Conservation (phyloP, 2,888 invertebrate species). For the Chymomyza procnemis region DNA sequence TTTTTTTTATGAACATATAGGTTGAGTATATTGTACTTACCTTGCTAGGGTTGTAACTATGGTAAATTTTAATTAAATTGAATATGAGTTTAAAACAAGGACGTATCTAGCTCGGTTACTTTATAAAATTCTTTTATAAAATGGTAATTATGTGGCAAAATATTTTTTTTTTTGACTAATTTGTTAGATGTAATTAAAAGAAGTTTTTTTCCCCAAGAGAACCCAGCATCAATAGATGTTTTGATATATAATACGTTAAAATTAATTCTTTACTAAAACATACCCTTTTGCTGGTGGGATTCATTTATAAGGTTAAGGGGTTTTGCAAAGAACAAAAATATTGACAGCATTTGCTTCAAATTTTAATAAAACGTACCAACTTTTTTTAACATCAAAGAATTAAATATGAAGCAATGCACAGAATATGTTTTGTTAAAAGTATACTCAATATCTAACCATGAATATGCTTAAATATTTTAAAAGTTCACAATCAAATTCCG, state of each 20-base stretch:
- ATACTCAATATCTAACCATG: no score
- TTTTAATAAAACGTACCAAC: no score
- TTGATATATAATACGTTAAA: not conserved
- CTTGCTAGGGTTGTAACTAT: conserved; percentile 42
- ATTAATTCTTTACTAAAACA: no score
- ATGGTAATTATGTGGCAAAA: not conserved
- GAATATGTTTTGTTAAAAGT: no score
- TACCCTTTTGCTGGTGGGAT: no score
- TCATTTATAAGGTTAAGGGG: no score
- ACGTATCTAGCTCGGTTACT: not conserved
- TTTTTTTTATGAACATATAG: conserved; percentile 13
- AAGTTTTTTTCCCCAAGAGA: not conserved
- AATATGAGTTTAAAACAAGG: conserved; percentile 7
- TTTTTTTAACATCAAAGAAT: no score
- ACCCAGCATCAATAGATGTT: not conserved
- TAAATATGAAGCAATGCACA: no score
- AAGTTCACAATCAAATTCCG: no score
- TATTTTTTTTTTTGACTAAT: not conserved
- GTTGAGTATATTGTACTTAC: not conserved
- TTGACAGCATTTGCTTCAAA: no score
- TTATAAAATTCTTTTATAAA: not conserved
- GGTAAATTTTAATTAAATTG: conserved; percentile 63
- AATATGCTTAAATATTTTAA: no score
- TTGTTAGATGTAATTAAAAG: not conserved
- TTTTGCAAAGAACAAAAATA: no score